A percentile compares a stretch with the other conserved stretches of the same genome.
Evolutionary conservation across 2,113 vertebrate genomes (phyloP).

Genomic region (Garra rufa): DNA sequence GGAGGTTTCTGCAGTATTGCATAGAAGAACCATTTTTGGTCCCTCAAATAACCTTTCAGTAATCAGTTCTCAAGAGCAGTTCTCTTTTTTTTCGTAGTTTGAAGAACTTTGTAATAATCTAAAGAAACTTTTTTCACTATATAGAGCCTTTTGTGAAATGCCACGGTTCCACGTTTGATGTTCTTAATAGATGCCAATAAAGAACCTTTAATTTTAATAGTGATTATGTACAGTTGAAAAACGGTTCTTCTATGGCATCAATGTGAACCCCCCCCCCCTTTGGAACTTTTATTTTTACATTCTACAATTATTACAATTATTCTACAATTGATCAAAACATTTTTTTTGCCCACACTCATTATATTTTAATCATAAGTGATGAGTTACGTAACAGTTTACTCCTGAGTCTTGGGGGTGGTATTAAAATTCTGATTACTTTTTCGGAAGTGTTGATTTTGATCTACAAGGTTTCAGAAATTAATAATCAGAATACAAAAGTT

Average conservation of each 20-base stretch:
- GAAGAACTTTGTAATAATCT: background rate
- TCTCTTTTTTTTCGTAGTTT: background rate
- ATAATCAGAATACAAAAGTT: conserved; percentile 11
- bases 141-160: background rate
- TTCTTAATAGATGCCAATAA: background rate
- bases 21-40: too few species aligned
- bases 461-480: background rate
- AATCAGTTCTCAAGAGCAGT: too few species aligned
- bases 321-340: too few species aligned
- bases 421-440: too few species aligned
- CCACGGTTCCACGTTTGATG: too few species aligned
- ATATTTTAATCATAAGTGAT: background rate
- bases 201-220: too few species aligned
- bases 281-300: background rate
- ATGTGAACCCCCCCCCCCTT: background rate
- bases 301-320: too few species aligned
- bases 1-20: too few species aligned
- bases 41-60: too few species aligned
- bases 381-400: background rate
- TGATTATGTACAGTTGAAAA: too few species aligned
- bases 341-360: background rate
- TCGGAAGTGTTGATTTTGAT: background rate
- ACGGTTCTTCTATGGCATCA: too few species aligned
- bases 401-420: background rate
- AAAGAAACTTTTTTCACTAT: background rate